Evolutionary conservation across 2,113 vertebrate species (phyloP).

Genomic region (Corythoichthys haematopterus): DNA sequence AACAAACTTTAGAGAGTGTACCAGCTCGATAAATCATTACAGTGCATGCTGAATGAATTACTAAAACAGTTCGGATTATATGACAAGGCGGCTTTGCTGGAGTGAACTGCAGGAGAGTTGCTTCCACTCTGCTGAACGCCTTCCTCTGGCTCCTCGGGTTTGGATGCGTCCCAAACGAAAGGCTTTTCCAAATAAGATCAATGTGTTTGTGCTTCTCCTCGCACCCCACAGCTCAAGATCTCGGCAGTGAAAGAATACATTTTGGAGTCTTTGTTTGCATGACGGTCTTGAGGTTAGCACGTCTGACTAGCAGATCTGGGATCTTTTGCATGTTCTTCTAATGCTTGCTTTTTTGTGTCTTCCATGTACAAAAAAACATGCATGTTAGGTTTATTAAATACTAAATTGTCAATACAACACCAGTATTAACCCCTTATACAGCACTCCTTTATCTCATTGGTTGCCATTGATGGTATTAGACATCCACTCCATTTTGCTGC

Average conservation of each 20-base stretch:
- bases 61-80: slow-evolving; percentile 26
- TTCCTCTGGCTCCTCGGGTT: slow-evolving; percentile 34
- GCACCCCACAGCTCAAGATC: slow-evolving; percentile 17
- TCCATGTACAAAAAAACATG: no score
- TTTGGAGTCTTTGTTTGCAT: not conserved
- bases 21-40: slow-evolving; percentile 34
- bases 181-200: slow-evolving; percentile 58
- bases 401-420: no score
- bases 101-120: not conserved
- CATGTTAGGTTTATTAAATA: no score
- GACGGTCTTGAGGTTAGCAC: not conserved
- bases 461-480: no score
- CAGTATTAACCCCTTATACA: no score
- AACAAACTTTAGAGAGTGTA: not conserved
- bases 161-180: slow-evolving; percentile 58
- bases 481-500: no score
- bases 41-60: slow-evolving; percentile 39
- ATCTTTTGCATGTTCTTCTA: not conserved
- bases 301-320: not conserved
- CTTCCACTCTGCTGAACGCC: not conserved
- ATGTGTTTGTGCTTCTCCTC: slow-evolving; percentile 40
- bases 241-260: not conserved
- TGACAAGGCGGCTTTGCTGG: slow-evolving; percentile 39
- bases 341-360: no score
- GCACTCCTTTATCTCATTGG: no score